phyloP scores from a whole-genome alignment of 2,888 invertebrate genomes.

The Ormyrus rosae region DNA sequence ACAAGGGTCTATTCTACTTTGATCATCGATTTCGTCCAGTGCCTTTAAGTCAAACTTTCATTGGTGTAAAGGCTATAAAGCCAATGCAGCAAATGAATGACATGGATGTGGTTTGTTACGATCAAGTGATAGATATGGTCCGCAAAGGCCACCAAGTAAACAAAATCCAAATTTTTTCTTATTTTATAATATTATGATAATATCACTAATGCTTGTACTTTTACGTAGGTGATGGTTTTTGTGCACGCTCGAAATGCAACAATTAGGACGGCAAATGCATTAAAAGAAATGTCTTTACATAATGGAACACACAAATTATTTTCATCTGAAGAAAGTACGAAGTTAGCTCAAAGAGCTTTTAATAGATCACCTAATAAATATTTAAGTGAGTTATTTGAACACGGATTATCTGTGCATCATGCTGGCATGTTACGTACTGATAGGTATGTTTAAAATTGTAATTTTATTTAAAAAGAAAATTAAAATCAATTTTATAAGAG shows the following conservation, averaged over 20 bases:
- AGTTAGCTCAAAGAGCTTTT: constrained; percentile 84
- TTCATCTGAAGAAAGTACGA: constrained; percentile 81
- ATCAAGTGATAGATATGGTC: constrained; percentile 91
- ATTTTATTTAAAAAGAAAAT: constrained; percentile 11
- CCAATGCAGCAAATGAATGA: constrained; percentile 82
- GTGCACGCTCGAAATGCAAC: constrained; percentile 99
- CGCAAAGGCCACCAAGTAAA: constrained; percentile 90
- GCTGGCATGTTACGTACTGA: constrained; percentile 95
- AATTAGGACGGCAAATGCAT: constrained; percentile 88
- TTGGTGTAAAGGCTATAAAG: constrained; percentile 87
- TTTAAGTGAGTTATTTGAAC: constrained; percentile 88
- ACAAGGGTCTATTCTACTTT: constrained; percentile 94
- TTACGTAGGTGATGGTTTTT: constrained; percentile 90
- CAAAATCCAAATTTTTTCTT: constrained; percentile 17
- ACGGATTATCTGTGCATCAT: constrained; percentile 96
- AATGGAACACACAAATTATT: constrained; percentile 85
- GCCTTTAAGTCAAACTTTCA: constrained; percentile 93
- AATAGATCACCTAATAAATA: constrained; percentile 87
- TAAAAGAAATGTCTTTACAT: constrained; percentile 89
- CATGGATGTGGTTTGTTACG: constrained; percentile 95
- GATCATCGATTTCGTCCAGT: constrained; percentile 96
- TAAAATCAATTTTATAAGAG: no score
- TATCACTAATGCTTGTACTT: constrained; percentile 22
- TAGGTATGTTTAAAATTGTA: constrained; percentile 77
- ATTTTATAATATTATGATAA: neutral